These are phyloP conservation scores for Lissonota sp. DNA, from an alignment of 2,888 invertebrate genomes.

Conservation along the genomic window DNA sequence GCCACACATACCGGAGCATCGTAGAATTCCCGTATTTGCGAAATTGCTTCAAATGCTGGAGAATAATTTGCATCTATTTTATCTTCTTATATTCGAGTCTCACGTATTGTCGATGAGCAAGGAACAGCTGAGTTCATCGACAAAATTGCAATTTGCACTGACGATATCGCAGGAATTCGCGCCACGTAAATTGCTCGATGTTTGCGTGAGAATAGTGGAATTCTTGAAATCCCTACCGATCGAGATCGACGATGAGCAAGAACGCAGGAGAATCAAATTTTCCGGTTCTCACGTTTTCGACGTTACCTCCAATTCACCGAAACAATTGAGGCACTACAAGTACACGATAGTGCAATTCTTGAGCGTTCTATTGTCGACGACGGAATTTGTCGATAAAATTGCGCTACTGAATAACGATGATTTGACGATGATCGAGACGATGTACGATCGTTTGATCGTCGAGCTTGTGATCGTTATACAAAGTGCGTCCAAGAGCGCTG, in stretches of 20 bases:
- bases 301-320: conserved; percentile 87
- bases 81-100: conserved; percentile 89
- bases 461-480: conserved; percentile 89
- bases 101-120: conserved; percentile 85
- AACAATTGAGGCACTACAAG: conserved; percentile 93
- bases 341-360: conserved; percentile 91
- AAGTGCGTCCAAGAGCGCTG: conserved; percentile 87
- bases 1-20: conserved; percentile 96
- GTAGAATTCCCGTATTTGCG: conserved; percentile 91
- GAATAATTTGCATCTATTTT: conserved; percentile 89
- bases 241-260: conserved; percentile 85
- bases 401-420: conserved; percentile 85
- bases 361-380: conserved; percentile 88
- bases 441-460: conserved; percentile 89
- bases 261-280: conserved; percentile 65
- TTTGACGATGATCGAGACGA: conserved; percentile 85
- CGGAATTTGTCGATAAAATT: conserved; percentile 89
- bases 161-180: conserved; percentile 89
- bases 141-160: conserved; percentile 87
- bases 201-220: conserved; percentile 88
- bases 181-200: conserved; percentile 87
- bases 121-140: conserved; percentile 75
- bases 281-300: conserved; percentile 86
- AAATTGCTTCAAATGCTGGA: conserved; percentile 91
- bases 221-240: conserved; percentile 89